Conservation (phyloP, 2,113 vertebrate species). For the Xenus cinereus region DNA sequence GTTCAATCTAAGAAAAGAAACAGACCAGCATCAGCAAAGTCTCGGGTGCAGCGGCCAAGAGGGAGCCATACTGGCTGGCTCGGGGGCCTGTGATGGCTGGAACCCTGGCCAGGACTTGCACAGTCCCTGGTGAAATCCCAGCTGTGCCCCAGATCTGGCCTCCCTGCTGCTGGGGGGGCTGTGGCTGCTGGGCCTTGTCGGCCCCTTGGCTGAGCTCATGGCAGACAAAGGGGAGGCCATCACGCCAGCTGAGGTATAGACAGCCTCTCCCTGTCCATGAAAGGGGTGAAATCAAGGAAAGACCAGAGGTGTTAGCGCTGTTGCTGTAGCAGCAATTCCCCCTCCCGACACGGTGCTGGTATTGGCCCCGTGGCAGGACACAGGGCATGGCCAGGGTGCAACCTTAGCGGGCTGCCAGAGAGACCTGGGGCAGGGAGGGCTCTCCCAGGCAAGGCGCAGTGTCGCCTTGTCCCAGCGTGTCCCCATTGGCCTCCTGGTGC, state of each 20-base stretch:
- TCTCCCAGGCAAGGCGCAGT: accelerated
- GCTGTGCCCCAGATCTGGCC: neutral
- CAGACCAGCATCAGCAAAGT: accelerated
- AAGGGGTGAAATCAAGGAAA: neutral
- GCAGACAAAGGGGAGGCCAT: neutral
- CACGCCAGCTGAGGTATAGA: accelerated
- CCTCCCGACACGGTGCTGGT: accelerated
- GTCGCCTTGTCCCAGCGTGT: accelerated
- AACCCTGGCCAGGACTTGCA: neutral
- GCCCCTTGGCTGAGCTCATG: neutral
- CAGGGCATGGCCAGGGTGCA: accelerated
- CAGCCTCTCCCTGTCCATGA: neutral
- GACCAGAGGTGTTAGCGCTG: accelerated
- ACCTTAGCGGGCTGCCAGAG: accelerated
- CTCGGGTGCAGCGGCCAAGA: accelerated
- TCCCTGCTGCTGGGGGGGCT: neutral
- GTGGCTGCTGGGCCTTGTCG: accelerated
- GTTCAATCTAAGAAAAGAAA: neutral
- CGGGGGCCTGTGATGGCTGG: neutral
- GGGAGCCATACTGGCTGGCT: neutral
- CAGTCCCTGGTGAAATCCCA: neutral
- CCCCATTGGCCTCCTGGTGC: accelerated
- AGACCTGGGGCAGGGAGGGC: accelerated
- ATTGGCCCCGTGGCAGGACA: neutral
- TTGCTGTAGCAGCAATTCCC: neutral